These are phyloP conservation scores for Cecidostiba fungosa DNA, from an alignment of 2,888 invertebrate species.

Conservation along the genomic window DNA sequence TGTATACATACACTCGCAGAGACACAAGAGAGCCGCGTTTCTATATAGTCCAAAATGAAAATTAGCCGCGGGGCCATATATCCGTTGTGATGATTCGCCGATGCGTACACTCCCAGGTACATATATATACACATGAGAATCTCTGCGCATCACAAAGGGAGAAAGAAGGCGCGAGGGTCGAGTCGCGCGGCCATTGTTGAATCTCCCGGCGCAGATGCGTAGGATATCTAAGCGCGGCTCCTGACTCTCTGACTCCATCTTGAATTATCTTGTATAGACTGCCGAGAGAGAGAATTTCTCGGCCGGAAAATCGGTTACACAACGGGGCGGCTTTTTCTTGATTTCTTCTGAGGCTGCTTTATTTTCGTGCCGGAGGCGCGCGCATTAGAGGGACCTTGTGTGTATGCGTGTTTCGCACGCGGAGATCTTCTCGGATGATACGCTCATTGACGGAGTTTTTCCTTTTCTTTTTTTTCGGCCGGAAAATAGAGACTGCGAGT, in stretches of 20 bases:
- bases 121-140: background rate
- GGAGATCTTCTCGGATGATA: slow-evolving; percentile 45
- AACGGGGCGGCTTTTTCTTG: background rate
- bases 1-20: background rate
- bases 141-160: background rate
- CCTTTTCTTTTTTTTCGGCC: background rate
- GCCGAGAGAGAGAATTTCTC: background rate
- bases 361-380: background rate
- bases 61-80: slow-evolving; percentile 39
- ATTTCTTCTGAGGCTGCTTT: slow-evolving; percentile 3
- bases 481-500: background rate
- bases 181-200: background rate
- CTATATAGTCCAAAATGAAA: slow-evolving; percentile 3
- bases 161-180: slow-evolving; percentile 2
- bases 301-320: slow-evolving; percentile 44
- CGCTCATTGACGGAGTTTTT: slow-evolving; percentile 24
- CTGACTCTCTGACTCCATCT: slow-evolving; percentile 12
- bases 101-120: slow-evolving; percentile 64
- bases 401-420: slow-evolving; percentile 47
- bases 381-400: slow-evolving; percentile 5
- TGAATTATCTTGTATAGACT: background rate
- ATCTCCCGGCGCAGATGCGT: background rate
- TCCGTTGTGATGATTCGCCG: slow-evolving; percentile 65
- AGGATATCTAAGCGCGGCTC: background rate
- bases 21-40: background rate